Conservation (phyloP, 2,797 vertebrate genomes). For the Alca torda region DNA sequence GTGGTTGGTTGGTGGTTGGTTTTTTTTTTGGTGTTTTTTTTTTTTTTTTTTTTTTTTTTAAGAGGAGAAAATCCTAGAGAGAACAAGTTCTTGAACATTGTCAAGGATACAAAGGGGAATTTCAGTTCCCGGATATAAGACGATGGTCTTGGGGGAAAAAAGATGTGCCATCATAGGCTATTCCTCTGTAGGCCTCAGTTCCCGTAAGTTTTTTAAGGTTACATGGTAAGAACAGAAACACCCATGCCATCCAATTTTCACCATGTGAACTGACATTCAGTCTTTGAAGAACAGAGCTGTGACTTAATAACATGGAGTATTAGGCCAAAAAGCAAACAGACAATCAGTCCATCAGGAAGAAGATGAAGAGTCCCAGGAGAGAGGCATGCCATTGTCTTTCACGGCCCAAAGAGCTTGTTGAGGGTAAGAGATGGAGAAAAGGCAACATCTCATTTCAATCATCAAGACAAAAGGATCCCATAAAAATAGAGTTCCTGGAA, state of each 20-base stretch:
- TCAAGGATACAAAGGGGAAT: not conserved
- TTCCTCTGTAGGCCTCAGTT: not conserved
- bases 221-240: not conserved
- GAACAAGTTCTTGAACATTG: not conserved
- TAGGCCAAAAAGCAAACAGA: not conserved
- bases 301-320: not conserved
- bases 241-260: not conserved
- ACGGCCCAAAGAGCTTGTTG: not conserved
- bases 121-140: not conserved
- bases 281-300: not conserved
- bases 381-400: not conserved
- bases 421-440: not conserved
- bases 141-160: not conserved
- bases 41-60: not conserved
- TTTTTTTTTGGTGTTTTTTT: too few species aligned
- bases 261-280: not conserved
- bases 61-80: not conserved
- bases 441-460: not conserved
- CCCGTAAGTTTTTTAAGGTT: not conserved
- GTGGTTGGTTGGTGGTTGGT: not conserved
- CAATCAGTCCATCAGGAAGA: not conserved
- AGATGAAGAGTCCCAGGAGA: not conserved
- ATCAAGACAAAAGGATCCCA: not conserved
- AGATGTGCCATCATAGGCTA: not conserved
- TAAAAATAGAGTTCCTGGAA: not conserved